Percentiles rank a stretch among this genome's conserved stretches.
Conservation (phyloP, 92 coral and sea anemone species). For the Virgularia gustaviana region DNA sequence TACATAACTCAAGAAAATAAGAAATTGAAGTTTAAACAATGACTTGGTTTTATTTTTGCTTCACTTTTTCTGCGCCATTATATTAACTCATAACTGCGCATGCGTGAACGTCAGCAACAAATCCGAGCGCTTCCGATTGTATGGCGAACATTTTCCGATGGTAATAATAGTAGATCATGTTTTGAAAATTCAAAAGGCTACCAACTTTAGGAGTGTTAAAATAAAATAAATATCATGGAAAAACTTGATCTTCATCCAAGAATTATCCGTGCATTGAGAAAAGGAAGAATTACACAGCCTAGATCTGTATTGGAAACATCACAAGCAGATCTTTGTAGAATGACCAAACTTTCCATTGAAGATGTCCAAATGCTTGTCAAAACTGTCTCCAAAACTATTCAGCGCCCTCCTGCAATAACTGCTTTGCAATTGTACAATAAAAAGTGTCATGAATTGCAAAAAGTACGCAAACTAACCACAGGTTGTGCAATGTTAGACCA, state of each 20-base stretch:
- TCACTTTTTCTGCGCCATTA: no score
- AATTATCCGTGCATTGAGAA: constrained; percentile 66
- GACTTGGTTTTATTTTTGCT: no score
- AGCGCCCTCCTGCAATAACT: constrained; percentile 65
- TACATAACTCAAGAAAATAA: no score
- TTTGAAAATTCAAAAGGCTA: no score
- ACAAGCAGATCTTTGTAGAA: constrained; percentile 72
- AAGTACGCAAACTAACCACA: constrained; percentile 45
- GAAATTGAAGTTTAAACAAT: no score
- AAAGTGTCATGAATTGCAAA: constrained; percentile 28
- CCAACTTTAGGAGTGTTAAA: background rate
- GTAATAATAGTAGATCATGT: no score
- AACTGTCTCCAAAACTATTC: constrained; percentile 58
- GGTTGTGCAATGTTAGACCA: constrained; percentile 76
- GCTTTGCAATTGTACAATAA: constrained; percentile 59
- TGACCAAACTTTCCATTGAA: constrained; percentile 67
- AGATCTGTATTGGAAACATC: constrained; percentile 71
- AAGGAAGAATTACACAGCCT: constrained; percentile 59
- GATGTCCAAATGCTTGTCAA: constrained; percentile 68
- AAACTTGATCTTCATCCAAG: constrained; percentile 77
- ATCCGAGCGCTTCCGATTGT: no score
- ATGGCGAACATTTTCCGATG: no score
- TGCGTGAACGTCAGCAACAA: no score
- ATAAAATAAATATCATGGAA: constrained; percentile 45
- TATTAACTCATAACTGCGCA: no score